Percentiles rank a stretch among this genome's conserved stretches.
Conservation (phyloP, 2,113 vertebrate species). For the Murina feae region DNA sequence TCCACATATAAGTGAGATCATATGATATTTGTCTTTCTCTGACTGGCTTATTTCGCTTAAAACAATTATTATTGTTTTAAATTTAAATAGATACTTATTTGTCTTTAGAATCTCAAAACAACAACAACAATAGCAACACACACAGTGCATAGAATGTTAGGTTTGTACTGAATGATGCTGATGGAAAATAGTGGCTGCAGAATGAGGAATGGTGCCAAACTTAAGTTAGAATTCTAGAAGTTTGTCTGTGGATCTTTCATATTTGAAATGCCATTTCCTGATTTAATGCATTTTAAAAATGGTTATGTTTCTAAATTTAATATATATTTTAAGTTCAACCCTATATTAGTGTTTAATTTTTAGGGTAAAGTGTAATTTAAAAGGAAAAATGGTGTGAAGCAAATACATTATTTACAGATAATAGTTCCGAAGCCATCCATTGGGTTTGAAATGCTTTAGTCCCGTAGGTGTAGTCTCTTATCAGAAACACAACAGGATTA, state of each 20-base stretch:
- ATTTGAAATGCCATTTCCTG: conserved; percentile 22
- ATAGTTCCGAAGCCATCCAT: not conserved
- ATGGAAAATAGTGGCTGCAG: not conserved
- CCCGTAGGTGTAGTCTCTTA: not conserved
- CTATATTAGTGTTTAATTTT: not conserved
- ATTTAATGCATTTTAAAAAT: not conserved
- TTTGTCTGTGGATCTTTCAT: not conserved
- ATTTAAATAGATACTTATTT: not conserved
- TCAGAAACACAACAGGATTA: not conserved
- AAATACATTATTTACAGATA: not conserved
- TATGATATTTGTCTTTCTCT: not conserved
- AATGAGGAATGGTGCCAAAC: not conserved
- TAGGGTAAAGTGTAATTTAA: not conserved
- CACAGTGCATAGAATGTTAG: not conserved
- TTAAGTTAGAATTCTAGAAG: not conserved
- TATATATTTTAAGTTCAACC: not conserved
- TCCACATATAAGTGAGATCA: not conserved
- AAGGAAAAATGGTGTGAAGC: not conserved
- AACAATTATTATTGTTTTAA: not conserved
- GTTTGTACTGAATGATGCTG: not conserved
- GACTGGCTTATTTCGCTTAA: not conserved
- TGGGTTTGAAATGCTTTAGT: not conserved
- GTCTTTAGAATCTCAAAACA: not conserved
- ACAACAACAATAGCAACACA: not conserved
- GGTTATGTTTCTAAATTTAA: conserved; percentile 9